Base-by-base conservation (phyloP, 2,113 vertebrate species). In the Oryzias melastigma region DNA sequence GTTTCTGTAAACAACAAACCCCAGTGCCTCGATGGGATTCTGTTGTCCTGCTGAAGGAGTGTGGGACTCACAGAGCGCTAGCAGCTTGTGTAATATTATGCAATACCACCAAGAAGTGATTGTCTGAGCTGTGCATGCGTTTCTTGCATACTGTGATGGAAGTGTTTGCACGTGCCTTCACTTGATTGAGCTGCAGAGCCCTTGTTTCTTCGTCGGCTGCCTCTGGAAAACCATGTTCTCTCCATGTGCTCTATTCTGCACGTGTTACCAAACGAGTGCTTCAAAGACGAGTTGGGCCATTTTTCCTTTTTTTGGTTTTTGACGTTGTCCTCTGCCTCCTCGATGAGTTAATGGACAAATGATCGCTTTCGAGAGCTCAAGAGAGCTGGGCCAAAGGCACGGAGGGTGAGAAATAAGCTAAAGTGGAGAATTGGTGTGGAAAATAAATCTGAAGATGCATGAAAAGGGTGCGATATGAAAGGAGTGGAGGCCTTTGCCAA, bases 291-390 rank as follows among this genome's bases (percentile, higher is more conserved):
- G 70, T 75, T 66, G 55, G 65, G 75, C 22, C 22, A 3, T 22
- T 22, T 22, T 22, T n/a, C n/a, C n/a, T 77, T 77, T 74, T 62
- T 35, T 12, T 2, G 57, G 48, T 47, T 72, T 80, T 75, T 58
- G 70, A 75, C 56, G 58, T 80, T 68, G 75, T 86, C 62, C 55
- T 41, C 41, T 73, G 61, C 76, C 64, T 63, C 76, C 59, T 71
- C 58, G 18, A 43, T 53, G 65, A 68, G 68, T 67, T 77, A 86
- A 84, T 84, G 78, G 80, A 74, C 65, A 83, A 86, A 84, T 84
- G 62, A 82, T 74, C 73, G 65, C 58, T 78, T 79, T 42, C 18
- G 65, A 73, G 70, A 52, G 60, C 52, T 62, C 43, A 49, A 78
- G 44, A 55, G 55, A 53, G 56, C 10, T 46, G 3, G 56, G 58